phyloP scores from a whole-genome alignment of 2,113 vertebrate genomes.

The Chamaea fasciata region DNA sequence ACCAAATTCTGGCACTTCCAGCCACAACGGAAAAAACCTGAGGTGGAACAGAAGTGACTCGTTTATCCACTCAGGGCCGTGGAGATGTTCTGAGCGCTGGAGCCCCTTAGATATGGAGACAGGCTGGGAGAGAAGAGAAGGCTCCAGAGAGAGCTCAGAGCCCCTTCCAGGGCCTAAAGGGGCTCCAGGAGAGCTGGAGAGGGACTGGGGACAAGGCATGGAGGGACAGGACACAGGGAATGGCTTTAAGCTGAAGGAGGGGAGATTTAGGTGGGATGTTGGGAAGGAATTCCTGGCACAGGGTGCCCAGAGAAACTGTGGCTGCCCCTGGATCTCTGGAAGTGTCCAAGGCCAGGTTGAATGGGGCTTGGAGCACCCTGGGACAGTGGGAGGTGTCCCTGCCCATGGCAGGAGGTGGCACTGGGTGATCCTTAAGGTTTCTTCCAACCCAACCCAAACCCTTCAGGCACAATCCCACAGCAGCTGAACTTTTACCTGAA shows the following conservation, averaged over 20 bases:
- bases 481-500: background rate
- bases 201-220: background rate
- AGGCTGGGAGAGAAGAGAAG: background rate
- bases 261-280: background rate
- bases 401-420: background rate
- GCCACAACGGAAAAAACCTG: background rate
- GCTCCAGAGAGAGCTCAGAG: background rate
- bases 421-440: fast-evolving
- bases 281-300: background rate
- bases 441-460: background rate
- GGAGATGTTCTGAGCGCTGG: background rate
- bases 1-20: background rate
- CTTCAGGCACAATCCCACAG: fast-evolving
- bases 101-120: background rate
- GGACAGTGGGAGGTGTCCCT: fast-evolving
- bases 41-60: background rate
- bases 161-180: background rate
- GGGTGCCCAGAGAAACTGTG: background rate
- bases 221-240: background rate
- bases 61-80: fast-evolving
- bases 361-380: background rate
- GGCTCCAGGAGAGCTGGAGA: background rate
- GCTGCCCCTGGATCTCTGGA: background rate
- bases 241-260: background rate
- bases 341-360: background rate